Base-by-base conservation (phyloP, 92 coral and sea anemone species). In the Blastomussa wellsi region DNA sequence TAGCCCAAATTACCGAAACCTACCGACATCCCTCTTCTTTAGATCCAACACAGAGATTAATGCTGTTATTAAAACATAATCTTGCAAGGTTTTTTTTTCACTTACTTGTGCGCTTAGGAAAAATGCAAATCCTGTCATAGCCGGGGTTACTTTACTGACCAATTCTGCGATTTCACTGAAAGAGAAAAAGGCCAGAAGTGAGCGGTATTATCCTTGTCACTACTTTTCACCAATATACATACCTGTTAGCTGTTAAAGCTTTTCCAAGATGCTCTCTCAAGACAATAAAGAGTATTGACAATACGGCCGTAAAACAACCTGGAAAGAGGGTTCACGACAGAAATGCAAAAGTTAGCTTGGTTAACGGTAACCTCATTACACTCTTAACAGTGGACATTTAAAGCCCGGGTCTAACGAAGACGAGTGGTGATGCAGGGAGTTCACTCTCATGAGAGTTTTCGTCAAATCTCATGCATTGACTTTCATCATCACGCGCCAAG, bases 221-320 rank as follows among this genome's bases (percentile, higher is more conserved):
- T n/a, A n/a, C 1, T 24, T 22, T n/a, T 5, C 10, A 5, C 31
- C 14, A 42, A 4, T 17, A 36, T 1, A 79, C 86, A 70, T 36
- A 82, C 86, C 86, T 82, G 86, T 24, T 33, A 49, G 49, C 22
- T 14, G 86, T 51, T 17, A 82, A 82, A 31, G 86, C 66, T 71
- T 70, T 57, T 22, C 86, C 86, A 12, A 82, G 79, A 11, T 70
- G 71, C 0, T 82, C 86, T 36, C 42, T 82, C 19, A 82, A 26
- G 28, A 31, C 69, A 1, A 48, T 55, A 12, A 82, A 39, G 33
- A 82, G 5, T 35, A 31, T 29, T 39, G 66, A 82, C n/a, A 82
- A 16, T 35, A 35, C 19, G 2, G 22, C 51, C 51, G 69, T 55
- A 71, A 73, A 44, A 47, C 74, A 79, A 64, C 83, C 83, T 79